Percentiles rank a stretch among this genome's conserved stretches.
Conservation (phyloP, 2,797 vertebrate genomes). For the Pseudomugil tenellus region DNA sequence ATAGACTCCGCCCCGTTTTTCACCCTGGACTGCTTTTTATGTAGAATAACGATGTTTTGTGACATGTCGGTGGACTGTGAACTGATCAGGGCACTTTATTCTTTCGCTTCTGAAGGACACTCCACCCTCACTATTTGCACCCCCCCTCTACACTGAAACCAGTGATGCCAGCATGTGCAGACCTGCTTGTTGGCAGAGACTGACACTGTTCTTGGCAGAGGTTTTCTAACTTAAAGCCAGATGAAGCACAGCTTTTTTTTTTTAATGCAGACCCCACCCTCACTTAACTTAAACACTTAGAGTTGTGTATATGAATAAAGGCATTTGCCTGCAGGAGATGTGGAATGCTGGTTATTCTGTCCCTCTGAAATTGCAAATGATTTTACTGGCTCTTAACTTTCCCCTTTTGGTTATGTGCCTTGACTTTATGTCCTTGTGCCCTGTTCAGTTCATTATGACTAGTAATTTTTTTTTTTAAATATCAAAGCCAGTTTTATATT, state of each 20-base stretch:
- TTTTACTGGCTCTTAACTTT: constrained; percentile 58
- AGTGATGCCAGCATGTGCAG: constrained; percentile 52
- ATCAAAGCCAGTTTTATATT: constrained; percentile 79
- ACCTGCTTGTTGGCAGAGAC: constrained; percentile 14
- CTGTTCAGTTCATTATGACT: constrained; percentile 58
- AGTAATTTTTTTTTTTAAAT: constrained; percentile 45
- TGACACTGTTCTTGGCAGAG: constrained; percentile 38
- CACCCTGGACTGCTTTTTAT: constrained; percentile 51
- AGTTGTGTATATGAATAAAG: constrained; percentile 50
- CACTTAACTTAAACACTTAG: background rate
- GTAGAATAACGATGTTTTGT: constrained; percentile 40
- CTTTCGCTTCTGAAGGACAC: constrained; percentile 54
- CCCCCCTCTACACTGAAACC: constrained; percentile 34
- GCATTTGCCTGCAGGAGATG: constrained; percentile 65
- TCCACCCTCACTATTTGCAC: constrained; percentile 1
- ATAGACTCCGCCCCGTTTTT: constrained; percentile 50
- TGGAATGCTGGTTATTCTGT: constrained; percentile 80
- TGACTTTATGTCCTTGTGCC: constrained; percentile 50
- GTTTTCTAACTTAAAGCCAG: constrained; percentile 53
- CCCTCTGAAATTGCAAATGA: constrained; percentile 36
- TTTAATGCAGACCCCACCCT: constrained; percentile 8
- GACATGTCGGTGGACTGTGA: constrained; percentile 51
- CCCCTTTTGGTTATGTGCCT: constrained; percentile 71
- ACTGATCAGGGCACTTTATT: constrained; percentile 61
- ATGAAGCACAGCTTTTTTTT: constrained; percentile 61